Evolutionary conservation across 2,888 invertebrate species (phyloP).

Genomic region (Nomada ferruginata): DNA sequence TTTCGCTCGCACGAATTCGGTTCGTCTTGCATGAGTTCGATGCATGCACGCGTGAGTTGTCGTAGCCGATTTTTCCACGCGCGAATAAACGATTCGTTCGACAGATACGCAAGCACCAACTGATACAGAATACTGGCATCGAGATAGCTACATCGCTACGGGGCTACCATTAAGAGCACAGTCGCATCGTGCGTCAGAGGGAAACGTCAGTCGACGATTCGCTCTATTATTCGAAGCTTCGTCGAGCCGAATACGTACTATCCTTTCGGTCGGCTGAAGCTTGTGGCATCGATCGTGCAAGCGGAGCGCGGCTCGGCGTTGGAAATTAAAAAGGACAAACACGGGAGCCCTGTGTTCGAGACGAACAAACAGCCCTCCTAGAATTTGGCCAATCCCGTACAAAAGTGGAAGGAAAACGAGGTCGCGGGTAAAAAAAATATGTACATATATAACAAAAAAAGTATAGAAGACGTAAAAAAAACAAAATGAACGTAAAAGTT

Average conservation of each 20-base stretch:
- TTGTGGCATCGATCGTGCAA: not conserved
- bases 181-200: not conserved
- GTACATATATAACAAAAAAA: not conserved
- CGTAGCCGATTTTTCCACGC: not conserved
- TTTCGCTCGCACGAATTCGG: constrained; percentile 19
- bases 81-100: no score
- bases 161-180: not conserved
- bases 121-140: not conserved
- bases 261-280: constrained; percentile 1
- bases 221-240: not conserved
- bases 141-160: not conserved
- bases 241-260: not conserved
- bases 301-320: constrained; percentile 2
- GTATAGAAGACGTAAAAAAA: not conserved
- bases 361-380: not conserved
- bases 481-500: constrained; percentile 53
- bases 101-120: no score
- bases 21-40: constrained; percentile 34
- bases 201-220: not conserved
- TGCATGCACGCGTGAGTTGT: constrained; percentile 36
- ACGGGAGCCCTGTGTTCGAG: not conserved
- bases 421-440: not conserved
- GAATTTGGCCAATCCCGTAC: not conserved
- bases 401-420: not conserved
- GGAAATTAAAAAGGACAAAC: constrained; percentile 9